Evolutionary conservation across 2,113 vertebrate genomes (phyloP).

Genomic region (Xiphophorus couchianus): DNA sequence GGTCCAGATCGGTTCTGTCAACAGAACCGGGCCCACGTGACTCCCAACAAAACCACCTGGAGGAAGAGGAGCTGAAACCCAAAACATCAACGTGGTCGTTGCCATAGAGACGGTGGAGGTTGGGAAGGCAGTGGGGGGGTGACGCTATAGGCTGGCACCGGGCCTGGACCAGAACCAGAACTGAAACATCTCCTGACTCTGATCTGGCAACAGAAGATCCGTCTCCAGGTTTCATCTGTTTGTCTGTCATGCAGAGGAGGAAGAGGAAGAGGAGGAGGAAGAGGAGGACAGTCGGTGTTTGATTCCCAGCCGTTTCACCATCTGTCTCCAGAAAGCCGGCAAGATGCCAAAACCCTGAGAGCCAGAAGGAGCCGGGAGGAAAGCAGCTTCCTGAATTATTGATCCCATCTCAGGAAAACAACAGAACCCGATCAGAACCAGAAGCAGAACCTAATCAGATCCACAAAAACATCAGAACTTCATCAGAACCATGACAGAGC

Average conservation of each 20-base stretch:
- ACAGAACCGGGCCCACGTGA: not conserved
- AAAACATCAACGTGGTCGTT: slow-evolving; percentile 45
- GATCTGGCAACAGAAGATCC: not conserved
- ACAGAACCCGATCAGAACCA: too few relatives aligned
- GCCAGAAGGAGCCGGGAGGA: too few relatives aligned
- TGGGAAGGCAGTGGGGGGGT: slow-evolving; percentile 44
- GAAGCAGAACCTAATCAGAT: too few relatives aligned
- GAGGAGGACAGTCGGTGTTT: not conserved
- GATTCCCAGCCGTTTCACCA: slow-evolving; percentile 6
- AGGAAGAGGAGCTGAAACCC: slow-evolving; percentile 40
- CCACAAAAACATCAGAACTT: too few relatives aligned
- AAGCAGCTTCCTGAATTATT: too few relatives aligned
- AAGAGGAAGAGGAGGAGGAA: not conserved
- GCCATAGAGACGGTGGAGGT: slow-evolving; percentile 61
- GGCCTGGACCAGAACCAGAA: slow-evolving; percentile 69
- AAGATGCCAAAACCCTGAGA: too few relatives aligned
- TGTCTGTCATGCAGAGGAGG: not conserved
- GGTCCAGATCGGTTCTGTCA: not conserved
- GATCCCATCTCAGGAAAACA: too few relatives aligned
- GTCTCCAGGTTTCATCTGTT: not conserved
- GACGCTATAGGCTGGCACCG: slow-evolving; percentile 71
- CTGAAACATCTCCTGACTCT: not conserved
- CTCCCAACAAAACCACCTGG: not conserved
- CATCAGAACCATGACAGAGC: too few relatives aligned
- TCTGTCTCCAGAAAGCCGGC: not conserved